Evolutionary conservation across 2,888 invertebrate species (phyloP).

Genomic region (Agriopis marginaria): DNA sequence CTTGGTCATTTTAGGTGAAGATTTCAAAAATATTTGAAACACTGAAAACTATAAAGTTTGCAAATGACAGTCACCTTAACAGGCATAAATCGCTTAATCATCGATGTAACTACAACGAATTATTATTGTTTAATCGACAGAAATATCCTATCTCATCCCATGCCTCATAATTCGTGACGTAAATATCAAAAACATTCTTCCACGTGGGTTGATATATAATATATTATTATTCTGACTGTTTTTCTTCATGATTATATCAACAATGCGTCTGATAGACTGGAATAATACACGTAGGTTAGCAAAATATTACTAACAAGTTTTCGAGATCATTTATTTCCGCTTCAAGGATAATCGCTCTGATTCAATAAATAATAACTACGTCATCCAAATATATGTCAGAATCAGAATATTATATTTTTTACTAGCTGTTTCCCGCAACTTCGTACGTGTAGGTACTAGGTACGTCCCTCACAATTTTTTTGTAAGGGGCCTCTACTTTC

Average conservation of each 20-base stretch:
- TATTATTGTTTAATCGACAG: neutral
- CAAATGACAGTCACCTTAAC: neutral
- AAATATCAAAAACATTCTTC: neutral
- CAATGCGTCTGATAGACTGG: neutral
- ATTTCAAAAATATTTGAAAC: too few relatives aligned
- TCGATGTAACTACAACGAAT: neutral
- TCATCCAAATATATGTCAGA: neutral
- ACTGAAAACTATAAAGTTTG: too few relatives aligned
- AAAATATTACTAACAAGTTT: neutral
- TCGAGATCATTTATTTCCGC: neutral
- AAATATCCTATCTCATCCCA: conserved; percentile 1
- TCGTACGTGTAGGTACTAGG: too few relatives aligned
- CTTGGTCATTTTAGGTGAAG: too few relatives aligned
- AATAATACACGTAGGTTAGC: neutral
- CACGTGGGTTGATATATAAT: neutral
- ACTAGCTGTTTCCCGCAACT: too few relatives aligned
- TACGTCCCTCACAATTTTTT: too few relatives aligned
- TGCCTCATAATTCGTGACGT: neutral
- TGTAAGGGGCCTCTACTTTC: too few relatives aligned
- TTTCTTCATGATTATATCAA: neutral
- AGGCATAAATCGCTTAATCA: neutral
- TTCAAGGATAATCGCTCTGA: neutral
- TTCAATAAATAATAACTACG: neutral
- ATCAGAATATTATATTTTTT: neutral
- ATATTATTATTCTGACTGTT: neutral